Evolutionary conservation across 2,113 vertebrate species (phyloP), one percentile per base, ranked within the genome.

Genomic region (Epinephelus moara): DNA sequence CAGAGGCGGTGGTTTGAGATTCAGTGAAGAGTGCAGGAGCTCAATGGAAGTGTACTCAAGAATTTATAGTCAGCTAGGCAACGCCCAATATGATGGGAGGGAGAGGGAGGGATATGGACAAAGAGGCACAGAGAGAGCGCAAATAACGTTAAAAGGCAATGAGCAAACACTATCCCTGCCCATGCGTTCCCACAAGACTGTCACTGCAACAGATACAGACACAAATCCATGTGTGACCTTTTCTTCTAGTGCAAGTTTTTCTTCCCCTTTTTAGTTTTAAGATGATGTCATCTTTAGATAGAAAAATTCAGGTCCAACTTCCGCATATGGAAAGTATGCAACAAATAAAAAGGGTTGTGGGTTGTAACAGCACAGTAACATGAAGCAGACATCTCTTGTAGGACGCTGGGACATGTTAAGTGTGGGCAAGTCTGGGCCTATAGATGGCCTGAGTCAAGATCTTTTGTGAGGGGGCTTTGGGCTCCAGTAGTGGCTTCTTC

Each of bases 1-100:
- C 56, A 64, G 63, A 57, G 40, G 23, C 18, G 45, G 27, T 8
- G 3, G 33, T 14, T 3, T 7, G 49, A 4, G 66, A 21, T 33
- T 25, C 18, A 10, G 75, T 49, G 70, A 53, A 10, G 64, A 37
- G 77, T 3, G 57, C 2, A 18, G 33, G 33, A 64, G 30, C 57
- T 71, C n/a, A 6, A 25, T 18, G 11, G 19, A 47, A 83, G 80
- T 89, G 87, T 78, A 50, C 61, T 37, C 62, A 49, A 60, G 33
- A 37, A 25, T 85, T 84, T 93, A 90, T 86, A 87, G 53, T 42
- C 21, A 19, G 69, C 12, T 1, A 27, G 86, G 78, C 79, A 80
- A 92, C 93, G 86, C 93, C 92, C 91, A 72, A 4, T 45, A 4
- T 13, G 62, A 72, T 69, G 87, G 57, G 81, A 67, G 82, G 78